Conservation (phyloP, 2,113 vertebrate species). For the Cinclus cinclus region DNA sequence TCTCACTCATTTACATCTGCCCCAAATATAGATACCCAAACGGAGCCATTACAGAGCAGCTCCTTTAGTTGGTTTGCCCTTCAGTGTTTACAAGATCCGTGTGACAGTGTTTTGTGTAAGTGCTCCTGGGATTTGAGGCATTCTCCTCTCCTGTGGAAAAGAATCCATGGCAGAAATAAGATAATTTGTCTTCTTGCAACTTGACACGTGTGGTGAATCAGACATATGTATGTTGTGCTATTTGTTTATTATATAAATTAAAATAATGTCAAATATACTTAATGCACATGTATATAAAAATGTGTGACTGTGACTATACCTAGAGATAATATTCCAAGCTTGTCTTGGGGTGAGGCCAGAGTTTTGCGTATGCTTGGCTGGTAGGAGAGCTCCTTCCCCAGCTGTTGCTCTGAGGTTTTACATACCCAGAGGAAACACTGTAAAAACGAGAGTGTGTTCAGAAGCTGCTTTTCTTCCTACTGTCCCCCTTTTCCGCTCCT, state of each 20-base stretch:
- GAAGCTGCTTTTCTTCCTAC: not conserved
- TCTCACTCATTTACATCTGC: not conserved
- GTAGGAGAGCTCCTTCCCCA: not conserved
- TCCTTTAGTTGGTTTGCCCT: not conserved
- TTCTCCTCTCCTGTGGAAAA: not conserved
- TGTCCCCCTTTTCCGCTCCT: too few species aligned
- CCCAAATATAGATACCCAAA: not conserved
- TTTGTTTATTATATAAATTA: not conserved
- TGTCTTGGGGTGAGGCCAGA: not conserved
- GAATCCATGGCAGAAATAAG: not conserved
- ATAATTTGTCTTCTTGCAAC: not conserved
- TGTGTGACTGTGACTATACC: not conserved
- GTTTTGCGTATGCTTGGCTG: not conserved
- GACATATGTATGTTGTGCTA: not conserved
- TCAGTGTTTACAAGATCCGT: not conserved
- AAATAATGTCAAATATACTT: not conserved
- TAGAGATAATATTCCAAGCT: not conserved
- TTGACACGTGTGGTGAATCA: not conserved
- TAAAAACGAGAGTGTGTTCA: not conserved
- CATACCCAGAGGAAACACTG: not conserved
- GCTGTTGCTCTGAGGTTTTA: not conserved
- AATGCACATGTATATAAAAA: not conserved
- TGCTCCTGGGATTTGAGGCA: not conserved
- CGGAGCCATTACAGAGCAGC: rapidly evolving
- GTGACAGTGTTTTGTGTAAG: not conserved